A percentile compares a stretch with the other conserved stretches of the same genome.
These are phyloP conservation scores for Sylvia atricapilla DNA, from an alignment of 2,113 vertebrate genomes.

Conservation along the genomic window DNA sequence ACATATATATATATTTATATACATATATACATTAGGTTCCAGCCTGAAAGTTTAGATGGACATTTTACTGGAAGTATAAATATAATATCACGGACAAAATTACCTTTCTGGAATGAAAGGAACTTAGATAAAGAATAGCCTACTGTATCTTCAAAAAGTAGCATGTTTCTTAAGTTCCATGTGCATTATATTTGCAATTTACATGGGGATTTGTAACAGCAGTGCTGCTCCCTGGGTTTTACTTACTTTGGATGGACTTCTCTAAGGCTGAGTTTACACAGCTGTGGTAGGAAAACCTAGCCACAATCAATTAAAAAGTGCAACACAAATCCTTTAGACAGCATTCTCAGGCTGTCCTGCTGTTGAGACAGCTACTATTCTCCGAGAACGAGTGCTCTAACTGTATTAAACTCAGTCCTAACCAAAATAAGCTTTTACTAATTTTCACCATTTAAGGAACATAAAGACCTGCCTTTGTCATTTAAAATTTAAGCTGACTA, in stretches of 20 bases:
- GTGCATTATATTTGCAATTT: slow-evolving; percentile 62
- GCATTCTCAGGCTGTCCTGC: slow-evolving; percentile 49
- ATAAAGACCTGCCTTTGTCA: slow-evolving; percentile 63
- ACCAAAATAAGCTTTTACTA: slow-evolving; percentile 63
- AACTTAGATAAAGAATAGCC: slow-evolving; percentile 32
- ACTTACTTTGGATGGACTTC: slow-evolving; percentile 53
- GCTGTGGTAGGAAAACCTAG: slow-evolving; percentile 65
- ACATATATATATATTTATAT: background rate
- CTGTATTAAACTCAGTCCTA: slow-evolving; percentile 50
- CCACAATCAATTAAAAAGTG: slow-evolving; percentile 53
- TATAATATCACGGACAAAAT: background rate
- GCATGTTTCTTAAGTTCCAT: slow-evolving; percentile 25
- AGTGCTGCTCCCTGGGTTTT: slow-evolving; percentile 12
- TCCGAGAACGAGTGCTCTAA: background rate
- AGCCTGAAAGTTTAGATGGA: slow-evolving; percentile 1
- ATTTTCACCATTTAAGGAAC: slow-evolving; percentile 61
- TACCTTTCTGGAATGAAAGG: slow-evolving; percentile 29
- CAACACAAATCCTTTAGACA: slow-evolving; percentile 43
- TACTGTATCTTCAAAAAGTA: slow-evolving; percentile 55
- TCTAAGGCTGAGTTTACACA: slow-evolving; percentile 69
- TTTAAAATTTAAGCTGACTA: slow-evolving; percentile 57
- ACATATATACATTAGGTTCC: background rate
- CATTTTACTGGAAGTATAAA: background rate
- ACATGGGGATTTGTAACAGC: slow-evolving; percentile 63
- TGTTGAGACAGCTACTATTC: slow-evolving; percentile 49